Evolutionary conservation across 2,113 vertebrate species (phyloP), one percentile per base, ranked within the genome.

Genomic region (Brienomyrus brachyistius): DNA sequence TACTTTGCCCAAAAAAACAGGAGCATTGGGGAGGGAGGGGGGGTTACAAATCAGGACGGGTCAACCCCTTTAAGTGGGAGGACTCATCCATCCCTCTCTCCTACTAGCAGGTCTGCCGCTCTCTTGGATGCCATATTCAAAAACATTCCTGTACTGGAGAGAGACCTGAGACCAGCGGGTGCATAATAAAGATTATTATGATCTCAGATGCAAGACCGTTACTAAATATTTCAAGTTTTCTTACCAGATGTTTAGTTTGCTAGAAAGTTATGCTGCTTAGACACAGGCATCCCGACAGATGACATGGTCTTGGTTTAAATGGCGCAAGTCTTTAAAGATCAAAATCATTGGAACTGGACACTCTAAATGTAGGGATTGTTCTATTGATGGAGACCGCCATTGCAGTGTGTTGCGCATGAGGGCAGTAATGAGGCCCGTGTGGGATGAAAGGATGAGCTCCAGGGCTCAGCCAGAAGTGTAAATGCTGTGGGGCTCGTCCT

Each of bases 211-310:
- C 88, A 91, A 91, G 90, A n/a, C 91, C 82, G 88, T 91, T 91
- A 93, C 92, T 93, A 92, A 80, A 91, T 93, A 91, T 93, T 62
- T 93, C 91, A 91, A 92, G 91, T 93, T 88, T 94, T 92, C 86
- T 50, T 84, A 90, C 90, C 89, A 87, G 88, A 90, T 91, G 91
- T 93, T 93, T 87, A 40, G 88, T 90, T 90, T 87, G 62, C 88
- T 92, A 90, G 92, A 86, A 91, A 91, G 66, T 62, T 91, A 90
- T 70, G 85, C 91, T 74, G 89, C 92, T 93, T 93, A 90, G 91
- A 62, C 83, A 90, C 45, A 10, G 90, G 91, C 89, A 89, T 43
- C 35, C 35, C 35, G 27, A 19, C 74, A 6, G 43, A 17, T 43
- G 40, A 80, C 74, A 43, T 43, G 74, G 74, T 43, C 35, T 35